Percentiles rank a stretch among this genome's conserved stretches.
Conservation (phyloP, 2,888 invertebrate genomes). For the Leptinotarsa peninsularis region DNA sequence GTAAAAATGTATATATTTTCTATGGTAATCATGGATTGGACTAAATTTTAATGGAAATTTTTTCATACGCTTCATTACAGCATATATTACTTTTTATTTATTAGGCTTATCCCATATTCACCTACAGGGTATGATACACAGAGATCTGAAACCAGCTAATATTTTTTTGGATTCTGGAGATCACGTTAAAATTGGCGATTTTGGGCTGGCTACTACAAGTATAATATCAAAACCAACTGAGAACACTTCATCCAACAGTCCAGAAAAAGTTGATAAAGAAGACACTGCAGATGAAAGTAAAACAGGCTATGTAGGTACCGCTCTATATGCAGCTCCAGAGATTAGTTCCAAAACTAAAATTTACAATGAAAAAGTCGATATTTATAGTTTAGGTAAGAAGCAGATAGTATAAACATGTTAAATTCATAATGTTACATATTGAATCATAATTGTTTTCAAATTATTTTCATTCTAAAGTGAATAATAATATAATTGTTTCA, state of each 20-base stretch:
- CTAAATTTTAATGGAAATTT: not conserved
- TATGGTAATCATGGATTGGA: too few relatives aligned
- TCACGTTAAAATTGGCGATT: constrained; percentile 98
- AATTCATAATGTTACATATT: too few relatives aligned
- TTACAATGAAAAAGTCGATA: constrained; percentile 87
- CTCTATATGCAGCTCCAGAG: constrained; percentile 95
- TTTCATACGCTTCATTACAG: not conserved
- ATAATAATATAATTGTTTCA: too few relatives aligned
- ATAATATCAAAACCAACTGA: constrained; percentile 63
- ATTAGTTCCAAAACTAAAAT: constrained; percentile 79
- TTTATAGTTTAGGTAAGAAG: constrained; percentile 74
- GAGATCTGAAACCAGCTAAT: constrained; percentile 90
- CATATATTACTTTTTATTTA: constrained; percentile 25
- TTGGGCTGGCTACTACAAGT: constrained; percentile 91
- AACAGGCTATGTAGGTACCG: constrained; percentile 92
- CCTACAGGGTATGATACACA: constrained; percentile 89
- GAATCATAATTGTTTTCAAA: too few relatives aligned
- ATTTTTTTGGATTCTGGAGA: constrained; percentile 95
- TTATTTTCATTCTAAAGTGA: too few relatives aligned
- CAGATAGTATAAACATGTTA: not conserved
- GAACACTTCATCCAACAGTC: constrained; percentile 53
- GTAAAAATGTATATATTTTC: too few relatives aligned
- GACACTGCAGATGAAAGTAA: constrained; percentile 67
- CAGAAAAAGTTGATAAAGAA: constrained; percentile 56
- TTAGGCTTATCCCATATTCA: constrained; percentile 87